A percentile compares a stretch with the other conserved stretches of the same genome.
These are phyloP conservation scores for Leptopilina syphax DNA, from an alignment of 2,888 invertebrate genomes.

Conservation along the genomic window DNA sequence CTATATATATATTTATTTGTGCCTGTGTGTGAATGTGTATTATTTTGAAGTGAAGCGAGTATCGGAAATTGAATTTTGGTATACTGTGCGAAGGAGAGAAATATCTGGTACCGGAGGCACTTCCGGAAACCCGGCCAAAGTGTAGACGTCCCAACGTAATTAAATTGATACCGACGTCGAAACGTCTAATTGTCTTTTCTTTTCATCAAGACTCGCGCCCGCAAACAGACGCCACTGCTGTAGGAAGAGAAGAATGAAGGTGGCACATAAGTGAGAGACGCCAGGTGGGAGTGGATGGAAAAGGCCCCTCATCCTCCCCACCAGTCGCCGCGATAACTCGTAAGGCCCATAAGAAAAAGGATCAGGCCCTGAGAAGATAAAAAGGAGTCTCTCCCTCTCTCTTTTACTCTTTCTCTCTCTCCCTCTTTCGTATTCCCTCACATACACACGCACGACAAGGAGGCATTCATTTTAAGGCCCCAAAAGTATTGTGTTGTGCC, in stretches of 20 bases:
- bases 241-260: slow-evolving; percentile 52
- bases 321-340: slow-evolving; percentile 57
- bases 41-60: neutral
- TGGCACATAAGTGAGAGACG: slow-evolving; percentile 59
- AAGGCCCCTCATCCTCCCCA: slow-evolving; percentile 42
- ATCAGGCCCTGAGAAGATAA: slow-evolving; percentile 47
- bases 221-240: slow-evolving; percentile 53
- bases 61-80: slow-evolving; percentile 20
- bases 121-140: slow-evolving; percentile 8
- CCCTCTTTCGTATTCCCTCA: neutral
- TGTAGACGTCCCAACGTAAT: neutral
- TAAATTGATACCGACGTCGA: slow-evolving; percentile 33
- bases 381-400: slow-evolving; percentile 45
- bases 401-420: neutral
- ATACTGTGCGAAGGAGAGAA: neutral
- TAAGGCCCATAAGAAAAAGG: slow-evolving; percentile 67
- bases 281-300: slow-evolving; percentile 68
- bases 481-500: neutral
- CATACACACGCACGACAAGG: neutral
- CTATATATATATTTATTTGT: neutral
- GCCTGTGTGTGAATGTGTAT: neutral
- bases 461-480: slow-evolving; percentile 15
- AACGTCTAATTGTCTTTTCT: slow-evolving; percentile 37
- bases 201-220: slow-evolving; percentile 41
- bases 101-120: neutral